Base-by-base conservation (phyloP, 2,888 invertebrate species). In the Latrodectus hesperus region DNA sequence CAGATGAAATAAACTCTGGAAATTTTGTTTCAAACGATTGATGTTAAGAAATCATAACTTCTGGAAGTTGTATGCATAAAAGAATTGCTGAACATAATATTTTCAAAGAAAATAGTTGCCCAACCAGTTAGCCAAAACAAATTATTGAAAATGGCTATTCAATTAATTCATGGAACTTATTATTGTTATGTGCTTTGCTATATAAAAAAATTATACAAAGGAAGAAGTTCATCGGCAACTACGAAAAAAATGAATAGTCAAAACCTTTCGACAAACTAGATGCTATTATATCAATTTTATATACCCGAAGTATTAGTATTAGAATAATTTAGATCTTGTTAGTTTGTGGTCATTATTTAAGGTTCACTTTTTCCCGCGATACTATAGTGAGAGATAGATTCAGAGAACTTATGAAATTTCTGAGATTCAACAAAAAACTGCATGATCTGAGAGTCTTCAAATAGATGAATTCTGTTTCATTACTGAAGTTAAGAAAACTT, bases 401-500 rank as follows among this genome's bases (percentile, higher is more conserved):
- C 22, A 22, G 22, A 55, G 49, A n/a, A 71, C 14, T 71, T 71
- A n/a, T 71, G 38, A 16, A 9, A 4, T 71, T 4, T 71, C 9
- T 38, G 55, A 53, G 53, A 53, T 6, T 55, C 16, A 11, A 38
- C 14, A 71, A 71, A 51, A 71, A 71, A 71, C n/a, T 38, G 0
- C 9, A 9, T 9, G 14, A 49, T n/a, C 1, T 51, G 9, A 52
- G 52, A 0, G 53, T n/a, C 51, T 52, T 17, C 51, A 52, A 78
- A 55, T 38, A 70, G 26, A 67, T 26, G 70, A 78, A 53, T 52
- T n/a, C 53, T 26, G 38, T 78, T n/a, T 22, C 14, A 60, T 12
- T 53, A 4, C 55, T 16, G 8, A 55, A 55, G 1, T 55, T 4
- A 16, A 55, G 6, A 55, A 11, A 55, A 55, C 6, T 4, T 55